These are phyloP conservation scores for Salminus brasiliensis DNA, from an alignment of 2,113 vertebrate species.

Conservation along the genomic window DNA sequence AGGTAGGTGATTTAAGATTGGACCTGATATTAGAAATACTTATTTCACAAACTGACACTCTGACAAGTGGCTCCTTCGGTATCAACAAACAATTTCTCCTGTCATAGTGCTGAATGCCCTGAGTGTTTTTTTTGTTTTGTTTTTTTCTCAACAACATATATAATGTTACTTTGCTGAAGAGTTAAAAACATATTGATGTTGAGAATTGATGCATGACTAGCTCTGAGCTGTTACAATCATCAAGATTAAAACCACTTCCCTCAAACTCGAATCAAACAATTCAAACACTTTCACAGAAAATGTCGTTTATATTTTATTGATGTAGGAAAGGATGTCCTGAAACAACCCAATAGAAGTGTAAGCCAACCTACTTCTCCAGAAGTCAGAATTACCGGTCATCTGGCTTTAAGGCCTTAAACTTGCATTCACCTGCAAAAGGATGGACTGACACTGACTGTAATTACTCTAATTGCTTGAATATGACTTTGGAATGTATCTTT, in stretches of 20 bases:
- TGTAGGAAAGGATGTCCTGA: not conserved
- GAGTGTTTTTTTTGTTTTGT: conserved; percentile 8
- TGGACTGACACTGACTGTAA: no score
- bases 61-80: not conserved
- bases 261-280: not conserved
- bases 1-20: conserved; percentile 19
- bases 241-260: not conserved
- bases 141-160: not conserved
- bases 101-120: conserved; percentile 9
- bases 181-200: not conserved
- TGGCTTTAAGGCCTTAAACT: no score
- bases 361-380: not conserved
- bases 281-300: not conserved
- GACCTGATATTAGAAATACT: not conserved
- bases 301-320: not conserved
- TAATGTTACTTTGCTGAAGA: not conserved
- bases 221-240: not conserved
- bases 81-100: not conserved
- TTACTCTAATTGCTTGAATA: no score
- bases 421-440: no score
- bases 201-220: not conserved
- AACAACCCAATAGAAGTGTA: not conserved
- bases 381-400: not conserved
- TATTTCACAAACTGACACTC: conserved; percentile 26
- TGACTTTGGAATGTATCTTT: no score